Conservation (phyloP, 2,797 vertebrate genomes). For the Alauda arvensis region DNA sequence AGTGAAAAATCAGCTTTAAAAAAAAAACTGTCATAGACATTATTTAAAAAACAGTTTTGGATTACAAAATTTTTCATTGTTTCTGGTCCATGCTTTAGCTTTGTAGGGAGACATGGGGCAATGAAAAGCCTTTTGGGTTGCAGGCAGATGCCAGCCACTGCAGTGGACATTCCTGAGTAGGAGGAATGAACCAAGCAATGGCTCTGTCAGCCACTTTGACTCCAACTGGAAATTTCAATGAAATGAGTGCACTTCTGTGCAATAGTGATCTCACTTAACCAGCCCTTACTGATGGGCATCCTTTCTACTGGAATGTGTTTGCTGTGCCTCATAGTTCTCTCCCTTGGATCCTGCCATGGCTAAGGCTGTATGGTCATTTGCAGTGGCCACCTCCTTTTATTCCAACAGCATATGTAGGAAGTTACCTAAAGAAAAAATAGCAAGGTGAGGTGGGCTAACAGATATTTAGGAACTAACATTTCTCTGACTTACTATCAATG, state of each 20-base stretch:
- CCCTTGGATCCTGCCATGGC: background rate
- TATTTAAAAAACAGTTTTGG: background rate
- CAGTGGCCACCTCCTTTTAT: background rate
- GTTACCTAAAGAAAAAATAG: background rate
- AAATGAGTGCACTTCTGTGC: background rate
- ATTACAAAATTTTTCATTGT: background rate
- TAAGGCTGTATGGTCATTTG: background rate
- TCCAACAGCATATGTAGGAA: background rate
- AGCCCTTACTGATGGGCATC: background rate
- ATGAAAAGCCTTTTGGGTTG: background rate
- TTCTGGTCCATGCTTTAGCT: background rate
- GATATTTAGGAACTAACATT: background rate
- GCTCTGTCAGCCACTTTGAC: background rate
- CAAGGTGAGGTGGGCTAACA: background rate
- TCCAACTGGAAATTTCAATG: background rate
- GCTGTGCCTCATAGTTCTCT: background rate
- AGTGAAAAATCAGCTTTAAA: background rate
- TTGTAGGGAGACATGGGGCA: background rate
- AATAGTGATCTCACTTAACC: background rate
- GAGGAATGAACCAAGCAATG: background rate
- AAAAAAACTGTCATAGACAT: background rate
- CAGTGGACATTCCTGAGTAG: background rate
- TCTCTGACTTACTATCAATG: conserved; percentile 14
- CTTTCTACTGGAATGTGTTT: background rate
- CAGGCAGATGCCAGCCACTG: background rate